Base-by-base conservation (phyloP, 2,888 invertebrate genomes). In the Eubasilissa splendida region DNA sequence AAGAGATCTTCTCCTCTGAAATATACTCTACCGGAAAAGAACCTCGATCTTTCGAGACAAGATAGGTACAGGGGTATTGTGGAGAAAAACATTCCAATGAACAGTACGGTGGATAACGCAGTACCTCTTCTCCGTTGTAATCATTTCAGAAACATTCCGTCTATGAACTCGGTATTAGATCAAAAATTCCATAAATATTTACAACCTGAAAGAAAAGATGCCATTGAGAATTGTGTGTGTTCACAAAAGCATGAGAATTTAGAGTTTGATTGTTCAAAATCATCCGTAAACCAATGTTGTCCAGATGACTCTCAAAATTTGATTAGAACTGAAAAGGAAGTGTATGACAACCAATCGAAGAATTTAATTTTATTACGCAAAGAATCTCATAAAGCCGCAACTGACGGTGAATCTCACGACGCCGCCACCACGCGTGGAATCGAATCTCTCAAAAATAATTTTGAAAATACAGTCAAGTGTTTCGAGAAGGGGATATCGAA, bases 1-100 rank as follows among this genome's bases (percentile, higher is more conserved):
- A 86, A 87, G 1, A 85, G 87, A 22, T 58, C 86, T 0, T 86
- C 86, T 54, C 85, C 85, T 50, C n/a, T 80, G 42, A 87, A 88
- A n/a, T 82, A 76, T 33, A 66, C 54, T 7, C 76, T 63, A 14
- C 79, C 74, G 0, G 81, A 82, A 59, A 83, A 79, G 74, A 81
- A 63, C 42, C 33, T 75, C 8, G 76, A 74, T 14, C 73, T 75
- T 12, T 22, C 53, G 31, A 68, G 65, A 70, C 76, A 52, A 3
- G 76, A 76, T 31, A 77, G 58, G 56, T 54, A 77, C 50, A 31
- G 53, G 2, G 74, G 73, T 31, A 50, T 75, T 53, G n/a, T 31
- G 0, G 77, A 80, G 52, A 77, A 73, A 77, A 74, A 59, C 59
- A 58, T 59, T 14, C 73, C 65, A 54, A 50, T 42, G 10, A 65